Conservation (phyloP, 2,888 invertebrate genomes). For the Stegophylla sp. region DNA sequence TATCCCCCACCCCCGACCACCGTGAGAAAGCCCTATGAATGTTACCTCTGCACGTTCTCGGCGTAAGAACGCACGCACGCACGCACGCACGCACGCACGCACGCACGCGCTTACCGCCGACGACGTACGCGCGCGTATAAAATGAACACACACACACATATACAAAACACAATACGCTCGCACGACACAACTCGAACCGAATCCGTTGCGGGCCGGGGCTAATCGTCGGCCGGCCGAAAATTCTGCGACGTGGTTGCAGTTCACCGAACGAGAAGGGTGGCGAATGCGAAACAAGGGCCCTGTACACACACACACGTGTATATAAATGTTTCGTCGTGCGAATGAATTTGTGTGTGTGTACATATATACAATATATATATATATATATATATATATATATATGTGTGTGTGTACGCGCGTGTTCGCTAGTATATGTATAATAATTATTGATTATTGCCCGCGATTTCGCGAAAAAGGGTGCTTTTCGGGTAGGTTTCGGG, state of each 20-base stretch:
- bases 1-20: no score
- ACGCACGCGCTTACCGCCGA: not conserved
- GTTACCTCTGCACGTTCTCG: no score
- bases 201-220: conserved; percentile 8
- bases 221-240: conserved; percentile 41
- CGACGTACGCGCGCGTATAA: not conserved
- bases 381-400: not conserved
- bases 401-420: not conserved
- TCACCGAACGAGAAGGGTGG: not conserved
- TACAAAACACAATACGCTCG: not conserved
- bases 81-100: not conserved
- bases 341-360: not conserved
- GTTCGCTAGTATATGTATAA: conserved; percentile 33
- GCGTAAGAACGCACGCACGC: not conserved
- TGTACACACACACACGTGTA: not conserved
- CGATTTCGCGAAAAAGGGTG: conserved; percentile 54
- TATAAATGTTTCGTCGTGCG: not conserved
- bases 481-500: conserved; percentile 30
- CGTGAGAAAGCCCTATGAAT: no score
- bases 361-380: no score
- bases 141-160: not conserved
- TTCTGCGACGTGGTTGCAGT: not conserved
- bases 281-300: conserved; percentile 41
- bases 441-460: conserved; percentile 58
- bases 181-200: no score